Conservation (phyloP, 2,888 invertebrate species). For the Orthosia gracilis region DNA sequence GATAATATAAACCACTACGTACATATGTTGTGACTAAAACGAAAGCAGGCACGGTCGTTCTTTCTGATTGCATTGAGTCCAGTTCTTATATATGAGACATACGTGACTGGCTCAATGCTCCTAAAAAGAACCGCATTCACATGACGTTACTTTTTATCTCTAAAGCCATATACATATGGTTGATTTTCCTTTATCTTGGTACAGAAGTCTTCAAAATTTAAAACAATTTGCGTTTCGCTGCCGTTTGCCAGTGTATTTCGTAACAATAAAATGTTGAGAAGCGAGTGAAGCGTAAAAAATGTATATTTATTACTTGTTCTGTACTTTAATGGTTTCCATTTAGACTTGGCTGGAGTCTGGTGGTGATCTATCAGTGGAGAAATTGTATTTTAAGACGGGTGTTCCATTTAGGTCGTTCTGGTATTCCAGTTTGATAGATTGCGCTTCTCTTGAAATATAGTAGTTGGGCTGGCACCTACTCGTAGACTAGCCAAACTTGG, state of each 20-base stretch:
- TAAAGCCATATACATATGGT: neutral
- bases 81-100: neutral
- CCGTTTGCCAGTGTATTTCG: slow-evolving; percentile 22
- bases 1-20: too few species aligned
- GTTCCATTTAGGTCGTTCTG: slow-evolving; percentile 3
- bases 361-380: slow-evolving; percentile 22
- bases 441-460: slow-evolving; percentile 1
- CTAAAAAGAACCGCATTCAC: slow-evolving; percentile 26
- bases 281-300: slow-evolving; percentile 33
- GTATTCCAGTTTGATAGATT: slow-evolving; percentile 27
- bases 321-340: slow-evolving; percentile 37
- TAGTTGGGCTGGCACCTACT: slow-evolving; percentile 15
- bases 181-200: neutral
- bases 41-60: too few species aligned
- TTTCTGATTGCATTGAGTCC: slow-evolving; percentile 61
- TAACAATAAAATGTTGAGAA: slow-evolving; percentile 36
- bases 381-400: slow-evolving; percentile 31
- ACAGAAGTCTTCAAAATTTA: slow-evolving; percentile 25
- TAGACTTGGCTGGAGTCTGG: slow-evolving; percentile 38
- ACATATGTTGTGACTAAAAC: too few species aligned
- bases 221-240: slow-evolving; percentile 35
- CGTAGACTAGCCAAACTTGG: neutral
- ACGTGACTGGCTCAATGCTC: slow-evolving; percentile 25
- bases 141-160: slow-evolving; percentile 18
- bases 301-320: slow-evolving; percentile 47